These are phyloP conservation scores for Eutolmus rufibarbis DNA, from an alignment of 2,888 invertebrate genomes.

Conservation along the genomic window DNA sequence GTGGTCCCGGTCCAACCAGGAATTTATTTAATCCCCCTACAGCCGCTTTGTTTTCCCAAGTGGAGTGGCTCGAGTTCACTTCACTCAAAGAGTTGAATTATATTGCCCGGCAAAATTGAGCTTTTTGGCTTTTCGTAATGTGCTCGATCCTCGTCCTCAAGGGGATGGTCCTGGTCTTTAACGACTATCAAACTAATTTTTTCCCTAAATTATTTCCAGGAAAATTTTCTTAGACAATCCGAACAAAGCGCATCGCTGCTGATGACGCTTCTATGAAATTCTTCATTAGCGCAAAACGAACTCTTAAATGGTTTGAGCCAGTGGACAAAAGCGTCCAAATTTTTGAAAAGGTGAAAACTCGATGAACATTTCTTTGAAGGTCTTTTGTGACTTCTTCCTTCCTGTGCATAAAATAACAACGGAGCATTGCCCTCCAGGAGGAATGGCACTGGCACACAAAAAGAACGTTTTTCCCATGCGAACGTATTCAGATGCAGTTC, in stretches of 20 bases:
- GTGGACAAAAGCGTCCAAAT: neutral
- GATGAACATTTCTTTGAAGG: neutral
- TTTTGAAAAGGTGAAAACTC: neutral
- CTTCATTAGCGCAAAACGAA: neutral
- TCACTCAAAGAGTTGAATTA: neutral
- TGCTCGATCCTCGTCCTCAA: neutral
- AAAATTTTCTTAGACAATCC: neutral
- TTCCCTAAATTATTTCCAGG: neutral
- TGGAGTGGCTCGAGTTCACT: neutral
- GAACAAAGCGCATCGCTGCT: neutral
- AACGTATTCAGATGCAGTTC: neutral
- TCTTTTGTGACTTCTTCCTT: neutral
- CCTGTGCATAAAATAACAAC: neutral
- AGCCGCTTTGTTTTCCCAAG: neutral
- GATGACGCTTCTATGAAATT: neutral
- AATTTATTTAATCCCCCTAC: neutral
- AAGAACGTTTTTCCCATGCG: neutral
- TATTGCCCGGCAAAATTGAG: neutral
- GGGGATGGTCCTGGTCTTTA: neutral
- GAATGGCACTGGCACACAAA: neutral
- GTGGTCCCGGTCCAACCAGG: neutral
- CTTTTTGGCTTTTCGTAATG: neutral
- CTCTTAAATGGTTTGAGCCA: neutral
- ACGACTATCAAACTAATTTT: neutral
- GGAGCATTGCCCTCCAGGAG: neutral